Base-by-base conservation (phyloP, 2,797 vertebrate genomes). In the Sylvilagus floridanus region DNA sequence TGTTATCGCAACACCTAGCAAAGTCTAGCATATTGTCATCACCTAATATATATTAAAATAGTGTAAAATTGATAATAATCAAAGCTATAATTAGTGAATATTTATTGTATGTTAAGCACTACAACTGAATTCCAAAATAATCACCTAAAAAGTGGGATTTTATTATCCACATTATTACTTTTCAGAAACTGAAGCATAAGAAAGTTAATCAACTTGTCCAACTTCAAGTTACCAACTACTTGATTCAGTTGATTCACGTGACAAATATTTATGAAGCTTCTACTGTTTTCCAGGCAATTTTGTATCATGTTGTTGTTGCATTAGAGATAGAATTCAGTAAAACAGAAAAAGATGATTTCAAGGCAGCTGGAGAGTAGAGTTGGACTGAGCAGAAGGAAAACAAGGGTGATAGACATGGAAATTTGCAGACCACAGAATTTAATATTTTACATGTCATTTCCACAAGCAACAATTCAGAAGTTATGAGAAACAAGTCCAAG, bases 261-360 rank as follows among this genome's bases (percentile, higher is more conserved):
- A 66, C 37, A 95, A 87, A 82, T 24, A 88, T 32, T 94, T 86
- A 84, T 54, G 54, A 88, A 88, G 47, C 7, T 16, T 32, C 93
- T 71, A 72, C 35, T 54, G 57, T 72, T 87, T 91, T 6, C 32
- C 19, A 60, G 37, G 50, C 16, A 57, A 57, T 28, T 78, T 54
- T 32, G 62, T 3, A 37, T 32, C 17, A 21, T 76, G 28, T 32
- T 90, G 22, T 66, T 71, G 7, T 13, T 73, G 21, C 57, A 52
- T 82, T 85, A 90, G 21, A 54, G 28, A 68, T 22, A 47, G 24
- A 32, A n/a, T 12, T 77, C 71, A 91, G 65, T 2, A 54, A 78
- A 94, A 63, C 35, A 69, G 1, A 60, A 7, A 35, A 82, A 88
- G 21, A 9, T 32, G 7, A 4, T 85, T 73, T 83, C 60, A 66